Base-by-base conservation (phyloP, 2,888 invertebrate species). In the Amiota minor region DNA sequence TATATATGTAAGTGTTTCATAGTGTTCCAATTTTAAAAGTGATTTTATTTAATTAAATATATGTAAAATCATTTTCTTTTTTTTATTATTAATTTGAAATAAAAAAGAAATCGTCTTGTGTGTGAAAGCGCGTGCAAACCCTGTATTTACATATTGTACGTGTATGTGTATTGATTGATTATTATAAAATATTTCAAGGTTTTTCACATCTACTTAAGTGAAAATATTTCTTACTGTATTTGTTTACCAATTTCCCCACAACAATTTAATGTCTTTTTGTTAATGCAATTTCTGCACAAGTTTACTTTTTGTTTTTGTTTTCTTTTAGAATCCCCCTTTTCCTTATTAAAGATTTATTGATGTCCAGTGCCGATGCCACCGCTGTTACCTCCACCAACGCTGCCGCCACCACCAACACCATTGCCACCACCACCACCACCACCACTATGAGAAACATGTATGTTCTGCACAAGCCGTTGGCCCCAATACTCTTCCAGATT, bases 401-500 rank as follows among this genome's bases (percentile, higher is more conserved):
- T n/a, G n/a, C 76, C 78, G 9, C 78, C 65, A 35, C 53, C 20
- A 12, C 50, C 69, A 16, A 56, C 77, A 45, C 77, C 78, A 55
- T 75, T n/a, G n/a, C n/a, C 35, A 35, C 35, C 35, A 35, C 76
- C 78, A 10, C 78, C 65, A 35, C 53, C 20, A 12, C 50, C 69
- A 16, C 70, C 77, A 45, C 77, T 77, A 55, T 75, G 77, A 47
- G 86, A 86, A 74, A 89, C 87, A 72, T 89, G 89, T 78, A 93
- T 91, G 88, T 91, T 93, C 89, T 94, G 94, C 72, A 94, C 92
- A 76, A 93, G 90, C 73, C 94, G 92, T 75, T 94, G 92, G 18
- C 93, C 94, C 93, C 94, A 95, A 91, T 93, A 94, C 82, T 93
- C 93, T 82, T 95, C 95, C 76, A 95, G 90, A 89, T 95, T 93